Evolutionary conservation across 1,140 invertebrate genomes (phyloP), one percentile per base, ranked within the genome.

Genomic region (Helicoverpa armigera): DNA sequence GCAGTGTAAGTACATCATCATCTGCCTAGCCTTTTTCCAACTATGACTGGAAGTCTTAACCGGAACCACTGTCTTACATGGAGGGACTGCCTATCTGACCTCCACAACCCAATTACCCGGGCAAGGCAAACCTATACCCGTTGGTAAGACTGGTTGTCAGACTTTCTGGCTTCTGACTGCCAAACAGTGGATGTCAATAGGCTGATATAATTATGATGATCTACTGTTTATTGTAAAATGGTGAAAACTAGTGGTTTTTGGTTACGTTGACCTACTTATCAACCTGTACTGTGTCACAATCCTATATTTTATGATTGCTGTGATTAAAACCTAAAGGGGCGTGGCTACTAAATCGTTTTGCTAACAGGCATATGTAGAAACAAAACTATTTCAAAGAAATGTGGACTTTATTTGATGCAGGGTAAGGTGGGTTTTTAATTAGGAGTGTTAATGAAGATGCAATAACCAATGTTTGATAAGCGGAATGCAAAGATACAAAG

Each of bases 381-480:
- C 13, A 56, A 61, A 43, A 54, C 7, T 10, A 31, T 23, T 12
- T 14, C 43, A 75, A 75, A 10, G 11, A 18, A 80, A 72, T 51
- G 18, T 61, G 31, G 53, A 74, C 58, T 61, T 0, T 79, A 79
- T 67, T n/a, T 4, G 50, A 2, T 18, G 29, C 0, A 12, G 0
- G 0, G 9, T 50, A 82, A 12, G 75, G 12, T 48, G 31, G 0
- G 3, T 82, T 79, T 79, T 58, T n/a, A 43, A 10, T 23, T 58
- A 54, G 29, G 14, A 60, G 10, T 11, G 56, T 53, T 80, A 79
- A 87, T 87, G 76, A 82, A 87, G 84, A 85, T 82, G 80, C 75
- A 77, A 77, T 85, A 87, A 86, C 81, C 78, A 73, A 82, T 80
- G 82, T 84, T 76, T 85, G 81, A 87, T 83, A 85, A 77, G 84